These are phyloP conservation scores for Drosophila tani DNA, from an alignment of 1,140 invertebrate genomes.

Conservation along the genomic window DNA sequence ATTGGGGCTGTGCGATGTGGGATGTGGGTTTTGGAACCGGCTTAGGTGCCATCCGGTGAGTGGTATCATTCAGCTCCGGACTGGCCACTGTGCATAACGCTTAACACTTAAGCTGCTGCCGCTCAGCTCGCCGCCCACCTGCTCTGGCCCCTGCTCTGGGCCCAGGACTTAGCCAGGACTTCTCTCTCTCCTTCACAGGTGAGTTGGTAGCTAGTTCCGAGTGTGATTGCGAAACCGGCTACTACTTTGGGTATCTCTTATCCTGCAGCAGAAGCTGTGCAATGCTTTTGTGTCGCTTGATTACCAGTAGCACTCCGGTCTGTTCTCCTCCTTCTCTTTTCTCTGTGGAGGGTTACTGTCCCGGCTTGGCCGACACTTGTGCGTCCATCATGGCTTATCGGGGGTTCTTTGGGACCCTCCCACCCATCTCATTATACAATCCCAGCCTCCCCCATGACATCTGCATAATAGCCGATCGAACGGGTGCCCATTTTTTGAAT, in stretches of 20 bases:
- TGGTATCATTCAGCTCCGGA: slow-evolving; percentile 39
- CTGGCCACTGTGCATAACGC: slow-evolving; percentile 72
- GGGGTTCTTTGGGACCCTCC: neutral
- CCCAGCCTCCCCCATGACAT: slow-evolving; percentile 35
- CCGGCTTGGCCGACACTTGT: slow-evolving; percentile 31
- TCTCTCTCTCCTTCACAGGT: slow-evolving; percentile 22
- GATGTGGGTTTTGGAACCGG: slow-evolving; percentile 27
- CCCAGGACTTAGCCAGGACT: slow-evolving; percentile 48
- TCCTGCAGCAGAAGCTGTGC: slow-evolving; percentile 35
- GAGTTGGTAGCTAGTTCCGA: slow-evolving; percentile 42
- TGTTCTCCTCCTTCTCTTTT: neutral
- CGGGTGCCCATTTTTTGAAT: slow-evolving; percentile 72
- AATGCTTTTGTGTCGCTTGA: slow-evolving; percentile 44
- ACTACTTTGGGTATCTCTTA: slow-evolving; percentile 11
- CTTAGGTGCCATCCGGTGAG: slow-evolving; percentile 46
- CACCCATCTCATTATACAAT: slow-evolving; percentile 44
- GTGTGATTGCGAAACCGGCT: slow-evolving; percentile 57
- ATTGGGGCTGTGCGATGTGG: neutral
- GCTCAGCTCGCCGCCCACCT: slow-evolving; percentile 17
- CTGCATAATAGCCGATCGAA: slow-evolving; percentile 72
- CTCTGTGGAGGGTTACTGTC: slow-evolving; percentile 10
- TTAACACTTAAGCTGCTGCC: slow-evolving; percentile 83
- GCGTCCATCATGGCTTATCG: slow-evolving; percentile 45
- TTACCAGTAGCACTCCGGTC: slow-evolving; percentile 34
- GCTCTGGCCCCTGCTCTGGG: slow-evolving; percentile 1